These are phyloP conservation scores for Flabesymbios commensalis DNA, from an alignment of 2,888 invertebrate species.

Conservation along the genomic window DNA sequence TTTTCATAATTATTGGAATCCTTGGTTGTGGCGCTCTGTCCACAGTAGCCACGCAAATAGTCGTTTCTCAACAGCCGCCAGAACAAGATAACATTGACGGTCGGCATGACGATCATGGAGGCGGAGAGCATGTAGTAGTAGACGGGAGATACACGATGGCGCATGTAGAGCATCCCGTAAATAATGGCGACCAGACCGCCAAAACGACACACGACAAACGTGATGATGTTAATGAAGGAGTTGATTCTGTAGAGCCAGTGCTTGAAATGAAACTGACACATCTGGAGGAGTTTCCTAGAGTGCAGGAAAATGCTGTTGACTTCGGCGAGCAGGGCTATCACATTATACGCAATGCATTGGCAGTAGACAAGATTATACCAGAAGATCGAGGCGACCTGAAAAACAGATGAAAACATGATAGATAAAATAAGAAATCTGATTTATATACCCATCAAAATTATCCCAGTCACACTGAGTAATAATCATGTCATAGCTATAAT, in stretches of 20 bases:
- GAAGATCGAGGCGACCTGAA: slow-evolving; percentile 54
- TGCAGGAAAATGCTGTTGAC: slow-evolving; percentile 60
- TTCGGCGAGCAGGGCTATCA: slow-evolving; percentile 55
- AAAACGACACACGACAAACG: slow-evolving; percentile 53
- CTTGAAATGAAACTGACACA: slow-evolving; percentile 28
- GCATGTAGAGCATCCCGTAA: slow-evolving; percentile 42
- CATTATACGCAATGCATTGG: slow-evolving; percentile 53
- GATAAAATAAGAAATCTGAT: background rate
- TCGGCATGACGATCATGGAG: slow-evolving; percentile 45
- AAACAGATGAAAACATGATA: slow-evolving; percentile 9
- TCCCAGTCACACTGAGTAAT: no score
- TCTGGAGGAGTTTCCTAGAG: slow-evolving; percentile 57
- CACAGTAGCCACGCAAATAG: slow-evolving; percentile 31
- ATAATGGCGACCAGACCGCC: slow-evolving; percentile 39
- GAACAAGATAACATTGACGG: slow-evolving; percentile 53
- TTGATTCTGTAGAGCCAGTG: slow-evolving; percentile 41
- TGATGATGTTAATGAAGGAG: slow-evolving; percentile 46
- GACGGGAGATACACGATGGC: slow-evolving; percentile 38
- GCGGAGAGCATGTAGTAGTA: slow-evolving; percentile 40
- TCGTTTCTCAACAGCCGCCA: slow-evolving; percentile 56
- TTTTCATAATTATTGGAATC: no score
- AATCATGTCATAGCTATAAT: no score
- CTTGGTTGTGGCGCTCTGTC: no score
- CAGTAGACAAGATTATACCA: slow-evolving; percentile 50
- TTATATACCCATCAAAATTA: no score